Conservation (phyloP, 2,888 invertebrate species). For the Xestobium rufovillosum region DNA sequence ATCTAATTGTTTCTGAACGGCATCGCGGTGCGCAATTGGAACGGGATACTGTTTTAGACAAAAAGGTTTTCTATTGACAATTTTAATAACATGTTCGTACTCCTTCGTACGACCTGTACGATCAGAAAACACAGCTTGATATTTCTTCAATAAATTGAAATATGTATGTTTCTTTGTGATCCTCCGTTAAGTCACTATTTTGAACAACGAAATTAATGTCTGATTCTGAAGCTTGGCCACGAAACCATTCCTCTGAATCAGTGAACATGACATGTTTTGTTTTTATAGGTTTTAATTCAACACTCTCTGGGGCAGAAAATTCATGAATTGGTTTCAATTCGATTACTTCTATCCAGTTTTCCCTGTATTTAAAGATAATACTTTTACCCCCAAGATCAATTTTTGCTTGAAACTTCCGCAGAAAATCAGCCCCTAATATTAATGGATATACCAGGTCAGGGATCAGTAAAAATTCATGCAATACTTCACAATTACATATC, state of each 20-base stretch:
- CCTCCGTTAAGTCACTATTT: too few species aligned
- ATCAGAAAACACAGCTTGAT: constrained; percentile 13
- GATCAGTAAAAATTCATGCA: constrained; percentile 18
- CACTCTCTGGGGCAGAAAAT: too few species aligned
- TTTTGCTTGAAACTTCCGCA: constrained; percentile 7
- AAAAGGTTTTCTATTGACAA: constrained; percentile 7
- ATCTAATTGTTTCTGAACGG: constrained; percentile 9
- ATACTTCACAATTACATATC: constrained; percentile 8
- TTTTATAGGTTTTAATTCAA: too few species aligned
- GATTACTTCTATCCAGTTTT: too few species aligned
- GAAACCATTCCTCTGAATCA: too few species aligned
- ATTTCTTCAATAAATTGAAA: constrained; percentile 6
- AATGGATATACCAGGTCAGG: constrained; percentile 13
- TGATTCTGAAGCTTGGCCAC: too few species aligned
- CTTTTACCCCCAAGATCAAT: constrained; percentile 9
- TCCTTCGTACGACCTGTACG: constrained; percentile 10
- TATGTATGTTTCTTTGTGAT: too few species aligned
- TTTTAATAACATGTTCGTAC: constrained; percentile 12
- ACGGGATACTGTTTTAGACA: too few species aligned
- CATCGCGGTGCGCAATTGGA: constrained; percentile 1
- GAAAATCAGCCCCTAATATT: constrained; percentile 14
- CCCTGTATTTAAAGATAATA: constrained; percentile 7
- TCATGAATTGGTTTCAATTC: too few species aligned
- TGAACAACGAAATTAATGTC: too few species aligned
- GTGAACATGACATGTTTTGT: too few species aligned